These are phyloP conservation scores for Pherbina coryleti DNA, from an alignment of 2,888 invertebrate genomes.

Conservation along the genomic window DNA sequence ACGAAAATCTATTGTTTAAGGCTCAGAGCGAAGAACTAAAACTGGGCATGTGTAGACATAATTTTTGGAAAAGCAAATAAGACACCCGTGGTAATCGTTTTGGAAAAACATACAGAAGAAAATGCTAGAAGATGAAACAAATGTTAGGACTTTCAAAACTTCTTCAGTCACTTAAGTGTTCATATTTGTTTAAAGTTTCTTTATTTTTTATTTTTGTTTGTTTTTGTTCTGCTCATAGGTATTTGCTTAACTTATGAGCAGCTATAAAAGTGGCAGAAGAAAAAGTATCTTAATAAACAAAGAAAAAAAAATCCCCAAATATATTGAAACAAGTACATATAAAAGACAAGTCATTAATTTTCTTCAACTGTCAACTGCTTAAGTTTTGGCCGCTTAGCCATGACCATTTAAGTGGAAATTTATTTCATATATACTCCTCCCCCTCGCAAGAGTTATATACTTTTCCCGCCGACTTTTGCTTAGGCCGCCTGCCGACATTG, in stretches of 20 bases:
- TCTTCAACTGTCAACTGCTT: constrained; percentile 47
- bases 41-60: no score
- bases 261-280: no score
- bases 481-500: background rate
- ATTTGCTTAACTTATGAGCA: no score
- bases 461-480: background rate
- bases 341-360: constrained; percentile 44
- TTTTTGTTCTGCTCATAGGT: no score
- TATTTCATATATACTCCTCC: background rate
- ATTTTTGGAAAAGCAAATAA: background rate
- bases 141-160: background rate
- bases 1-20: no score
- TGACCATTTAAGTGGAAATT: constrained; percentile 26
- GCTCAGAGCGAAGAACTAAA: no score
- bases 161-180: background rate
- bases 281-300: background rate
- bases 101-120: no score
- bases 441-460: background rate
- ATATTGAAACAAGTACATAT: no score
- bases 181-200: background rate
- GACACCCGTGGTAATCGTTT: background rate
- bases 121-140: background rate
- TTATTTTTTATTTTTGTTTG: background rate
- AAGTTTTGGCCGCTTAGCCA: constrained; percentile 19
- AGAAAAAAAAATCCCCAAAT: background rate